A percentile compares a stretch with the other conserved stretches of the same genome.
phyloP scores from a whole-genome alignment of 1,140 invertebrate species.

The Psix sp. region DNA sequence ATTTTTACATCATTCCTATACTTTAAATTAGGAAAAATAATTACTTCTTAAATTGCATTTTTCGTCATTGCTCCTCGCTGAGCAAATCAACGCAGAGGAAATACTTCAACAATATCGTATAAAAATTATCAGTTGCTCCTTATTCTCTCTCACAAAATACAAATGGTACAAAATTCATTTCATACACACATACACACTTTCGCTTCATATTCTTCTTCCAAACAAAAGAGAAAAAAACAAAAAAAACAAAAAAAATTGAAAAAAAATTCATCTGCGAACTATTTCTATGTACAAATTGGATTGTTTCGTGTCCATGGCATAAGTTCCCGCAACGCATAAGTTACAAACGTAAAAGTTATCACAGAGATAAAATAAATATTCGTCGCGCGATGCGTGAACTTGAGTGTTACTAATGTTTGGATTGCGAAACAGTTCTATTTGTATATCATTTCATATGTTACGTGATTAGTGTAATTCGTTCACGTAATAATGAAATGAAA shows the following conservation, averaged over 20 bases:
- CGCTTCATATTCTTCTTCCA: constrained; percentile 10
- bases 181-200: constrained; percentile 24
- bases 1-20: constrained; percentile 65
- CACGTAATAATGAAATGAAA: too few species aligned
- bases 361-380: not conserved
- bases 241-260: constrained; percentile 24
- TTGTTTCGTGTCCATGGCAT: not conserved
- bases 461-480: too few species aligned
- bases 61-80: too few species aligned
- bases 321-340: not conserved
- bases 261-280: not conserved
- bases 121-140: constrained; percentile 9
- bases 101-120: constrained; percentile 14
- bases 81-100: too few species aligned
- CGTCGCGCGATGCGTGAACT: not conserved
- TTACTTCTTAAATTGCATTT: constrained; percentile 2
- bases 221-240: constrained; percentile 18
- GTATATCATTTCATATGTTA: too few species aligned
- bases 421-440: too few species aligned
- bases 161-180: constrained; percentile 64
- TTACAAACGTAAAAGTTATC: not conserved
- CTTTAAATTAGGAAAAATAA: constrained; percentile 10
- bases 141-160: constrained; percentile 60
- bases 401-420: not conserved
- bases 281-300: constrained; percentile 23